Percentiles rank a stretch among this genome's conserved stretches.
These are phyloP conservation scores for Nephrotoma appendiculata DNA, from an alignment of 2,888 invertebrate species.

Conservation along the genomic window DNA sequence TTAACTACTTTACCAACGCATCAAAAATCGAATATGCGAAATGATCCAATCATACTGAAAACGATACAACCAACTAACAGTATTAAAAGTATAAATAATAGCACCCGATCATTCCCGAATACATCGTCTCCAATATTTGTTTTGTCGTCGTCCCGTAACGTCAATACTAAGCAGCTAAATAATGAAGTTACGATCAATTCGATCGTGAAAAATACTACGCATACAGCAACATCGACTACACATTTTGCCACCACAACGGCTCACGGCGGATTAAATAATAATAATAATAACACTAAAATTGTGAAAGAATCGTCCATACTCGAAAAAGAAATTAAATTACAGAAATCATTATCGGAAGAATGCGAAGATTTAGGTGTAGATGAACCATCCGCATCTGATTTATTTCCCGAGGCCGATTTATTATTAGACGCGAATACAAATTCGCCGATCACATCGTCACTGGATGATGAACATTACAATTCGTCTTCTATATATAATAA, in stretches of 20 bases:
- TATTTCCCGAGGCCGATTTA: conserved; percentile 63
- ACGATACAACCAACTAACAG: neutral
- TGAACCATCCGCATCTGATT: conserved; percentile 62
- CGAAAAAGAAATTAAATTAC: conserved; percentile 36
- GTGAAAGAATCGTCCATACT: neutral
- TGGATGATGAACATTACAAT: conserved; percentile 25
- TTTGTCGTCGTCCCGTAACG: neutral
- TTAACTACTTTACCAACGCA: neutral
- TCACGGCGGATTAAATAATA: neutral
- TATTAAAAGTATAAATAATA: neutral
- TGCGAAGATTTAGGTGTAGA: conserved; percentile 67
- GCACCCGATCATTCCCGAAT: neutral
- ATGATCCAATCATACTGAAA: neutral
- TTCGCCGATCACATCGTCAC: conserved; percentile 41
- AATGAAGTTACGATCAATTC: neutral
- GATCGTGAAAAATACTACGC: neutral
- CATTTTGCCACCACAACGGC: neutral
- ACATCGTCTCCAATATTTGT: neutral
- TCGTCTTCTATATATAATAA: neutral
- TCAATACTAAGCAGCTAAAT: neutral
- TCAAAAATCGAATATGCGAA: neutral
- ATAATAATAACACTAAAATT: neutral
- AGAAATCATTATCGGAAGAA: conserved; percentile 63
- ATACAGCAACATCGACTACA: neutral
- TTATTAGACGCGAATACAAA: conserved; percentile 58